Conservation (phyloP, 2,113 vertebrate genomes). For the Fregetta grallaria region DNA sequence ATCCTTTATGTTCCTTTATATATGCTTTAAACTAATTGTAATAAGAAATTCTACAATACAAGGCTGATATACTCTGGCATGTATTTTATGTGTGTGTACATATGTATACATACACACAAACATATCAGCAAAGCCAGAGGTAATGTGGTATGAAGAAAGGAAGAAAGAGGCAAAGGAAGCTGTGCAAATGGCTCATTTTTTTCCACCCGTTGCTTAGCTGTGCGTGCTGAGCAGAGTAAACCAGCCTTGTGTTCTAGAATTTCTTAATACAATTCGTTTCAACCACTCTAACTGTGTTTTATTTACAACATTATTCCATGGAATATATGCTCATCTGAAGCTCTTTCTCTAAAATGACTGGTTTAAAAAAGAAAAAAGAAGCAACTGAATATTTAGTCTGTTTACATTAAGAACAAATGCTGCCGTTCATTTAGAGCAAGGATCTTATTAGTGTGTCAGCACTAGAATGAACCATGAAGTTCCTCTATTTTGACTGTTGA, state of each 20-base stretch:
- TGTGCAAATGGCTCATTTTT: not conserved
- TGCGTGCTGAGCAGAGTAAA: not conserved
- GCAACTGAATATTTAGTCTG: not conserved
- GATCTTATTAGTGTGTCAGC: not conserved
- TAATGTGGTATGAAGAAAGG: not conserved
- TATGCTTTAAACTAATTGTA: not conserved
- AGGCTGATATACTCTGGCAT: not conserved
- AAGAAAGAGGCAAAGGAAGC: not conserved
- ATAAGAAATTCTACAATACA: not conserved
- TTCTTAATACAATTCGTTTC: not conserved
- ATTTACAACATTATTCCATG: not conserved
- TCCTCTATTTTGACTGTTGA: not conserved
- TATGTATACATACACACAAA: not conserved
- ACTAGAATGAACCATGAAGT: not conserved
- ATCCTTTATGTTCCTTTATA: not conserved
- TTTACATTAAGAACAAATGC: not conserved
- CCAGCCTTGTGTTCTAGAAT: not conserved
- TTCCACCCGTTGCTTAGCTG: not conserved
- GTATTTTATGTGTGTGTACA: not conserved
- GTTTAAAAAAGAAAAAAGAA: not conserved
- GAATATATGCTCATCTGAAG: not conserved
- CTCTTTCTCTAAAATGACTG: not conserved
- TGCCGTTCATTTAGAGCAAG: not conserved
- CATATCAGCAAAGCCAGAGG: not conserved
- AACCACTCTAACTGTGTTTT: not conserved